These are phyloP conservation scores for Lutraria lutraria DNA, from an alignment of 2,888 invertebrate species.

Conservation along the genomic window DNA sequence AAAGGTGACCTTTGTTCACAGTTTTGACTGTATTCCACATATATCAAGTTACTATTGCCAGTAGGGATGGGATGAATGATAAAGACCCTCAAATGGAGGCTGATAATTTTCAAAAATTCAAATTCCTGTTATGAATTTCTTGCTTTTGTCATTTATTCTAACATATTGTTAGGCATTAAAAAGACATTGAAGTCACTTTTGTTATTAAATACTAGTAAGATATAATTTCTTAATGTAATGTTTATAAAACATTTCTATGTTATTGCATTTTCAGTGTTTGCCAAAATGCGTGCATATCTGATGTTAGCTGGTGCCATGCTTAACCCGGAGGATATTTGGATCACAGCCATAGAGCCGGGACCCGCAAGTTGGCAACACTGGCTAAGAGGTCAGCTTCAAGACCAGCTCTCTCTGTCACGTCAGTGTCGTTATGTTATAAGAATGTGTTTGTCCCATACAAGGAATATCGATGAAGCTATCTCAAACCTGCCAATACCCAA, in stretches of 20 bases:
- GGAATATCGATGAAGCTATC: conserved; percentile 49
- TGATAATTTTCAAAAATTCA: no score
- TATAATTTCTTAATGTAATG: no score
- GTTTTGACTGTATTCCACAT: no score
- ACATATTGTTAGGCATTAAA: no score
- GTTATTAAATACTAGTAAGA: no score
- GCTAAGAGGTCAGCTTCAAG: conserved; percentile 45
- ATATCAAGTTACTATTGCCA: no score
- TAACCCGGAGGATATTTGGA: conserved; percentile 41
- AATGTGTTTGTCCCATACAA: conserved; percentile 32
- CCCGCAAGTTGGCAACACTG: conserved; percentile 40
- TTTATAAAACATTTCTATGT: neutral
- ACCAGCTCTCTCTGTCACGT: conserved; percentile 52
- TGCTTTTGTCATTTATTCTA: no score
- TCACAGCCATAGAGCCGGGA: neutral
- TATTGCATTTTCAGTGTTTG: conserved; percentile 41
- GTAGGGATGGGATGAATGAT: no score
- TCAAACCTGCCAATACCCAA: conserved; percentile 51
- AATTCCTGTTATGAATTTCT: no score
- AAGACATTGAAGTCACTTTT: no score
- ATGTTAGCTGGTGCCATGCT: conserved; percentile 54
- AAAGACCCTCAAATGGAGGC: no score
- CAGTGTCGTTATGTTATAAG: conserved; percentile 53
- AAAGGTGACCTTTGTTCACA: no score
- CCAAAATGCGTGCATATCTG: conserved; percentile 51